Percentiles rank a stretch among this genome's conserved stretches.
Evolutionary conservation across 2,888 invertebrate genomes (phyloP).

Genomic region (Cosmia pyralina): DNA sequence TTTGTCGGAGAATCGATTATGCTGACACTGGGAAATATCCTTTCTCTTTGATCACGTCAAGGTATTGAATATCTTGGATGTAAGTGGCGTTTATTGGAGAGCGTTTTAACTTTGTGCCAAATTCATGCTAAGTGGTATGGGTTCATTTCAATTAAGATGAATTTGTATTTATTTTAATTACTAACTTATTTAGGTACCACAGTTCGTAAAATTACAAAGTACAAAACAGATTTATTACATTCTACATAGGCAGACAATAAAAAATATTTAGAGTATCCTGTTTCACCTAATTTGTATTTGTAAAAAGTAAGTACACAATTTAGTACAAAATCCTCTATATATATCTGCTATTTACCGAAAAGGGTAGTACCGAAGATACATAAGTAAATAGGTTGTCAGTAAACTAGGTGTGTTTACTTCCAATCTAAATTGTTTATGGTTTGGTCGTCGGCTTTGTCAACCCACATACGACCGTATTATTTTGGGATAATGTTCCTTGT

Average conservation of each 20-base stretch:
- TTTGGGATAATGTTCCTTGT: conserved; percentile 78
- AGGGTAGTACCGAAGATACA: conserved; percentile 15
- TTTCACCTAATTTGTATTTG: no score
- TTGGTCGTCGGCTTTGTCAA: conserved; percentile 62
- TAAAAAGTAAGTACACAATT: neutral
- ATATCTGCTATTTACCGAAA: conserved; percentile 12
- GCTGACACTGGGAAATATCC: conserved; percentile 31
- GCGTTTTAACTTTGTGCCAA: neutral
- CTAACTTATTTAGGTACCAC: no score
- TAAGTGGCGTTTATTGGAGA: conserved; percentile 34
- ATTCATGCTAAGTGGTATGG: neutral
- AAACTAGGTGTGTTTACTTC: conserved; percentile 45
- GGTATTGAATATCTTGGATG: conserved; percentile 20
- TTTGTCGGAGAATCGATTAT: conserved; percentile 43
- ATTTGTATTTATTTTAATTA: neutral
- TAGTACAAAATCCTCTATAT: neutral
- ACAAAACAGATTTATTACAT: no score
- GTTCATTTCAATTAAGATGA: neutral
- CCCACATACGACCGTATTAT: conserved; percentile 72
- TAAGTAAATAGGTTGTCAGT: conserved; percentile 32
- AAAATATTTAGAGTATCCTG: no score
- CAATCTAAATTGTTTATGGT: conserved; percentile 63
- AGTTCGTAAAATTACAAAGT: no score
- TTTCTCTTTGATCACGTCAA: conserved; percentile 30
- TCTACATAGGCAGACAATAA: no score